phyloP scores from a whole-genome alignment of 1,140 invertebrate genomes.

The Belonocnema kinseyi region DNA sequence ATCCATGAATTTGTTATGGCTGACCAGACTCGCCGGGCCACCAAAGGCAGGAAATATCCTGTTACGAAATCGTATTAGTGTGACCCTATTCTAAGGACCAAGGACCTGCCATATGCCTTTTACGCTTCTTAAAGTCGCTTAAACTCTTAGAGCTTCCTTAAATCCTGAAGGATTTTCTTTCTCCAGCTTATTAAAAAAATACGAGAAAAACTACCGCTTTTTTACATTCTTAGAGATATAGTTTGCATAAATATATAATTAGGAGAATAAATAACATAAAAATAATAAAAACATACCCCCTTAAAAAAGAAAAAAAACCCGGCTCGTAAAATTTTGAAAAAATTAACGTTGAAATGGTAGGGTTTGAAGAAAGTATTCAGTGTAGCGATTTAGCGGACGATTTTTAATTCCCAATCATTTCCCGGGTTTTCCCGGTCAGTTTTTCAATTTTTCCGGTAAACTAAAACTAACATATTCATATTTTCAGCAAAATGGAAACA shows the following conservation, averaged over 20 bases:
- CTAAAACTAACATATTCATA: no score
- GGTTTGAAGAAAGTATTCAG: no score
- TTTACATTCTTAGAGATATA: neutral
- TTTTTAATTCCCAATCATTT: no score
- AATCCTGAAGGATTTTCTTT: constrained; percentile 16
- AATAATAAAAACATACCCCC: neutral
- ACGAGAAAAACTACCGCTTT: no score
- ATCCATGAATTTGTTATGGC: neutral
- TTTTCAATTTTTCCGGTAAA: no score
- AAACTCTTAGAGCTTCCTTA: constrained; percentile 1
- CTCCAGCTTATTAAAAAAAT: constrained; percentile 35
- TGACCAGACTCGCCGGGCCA: constrained; percentile 32
- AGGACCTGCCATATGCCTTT: constrained; percentile 52
- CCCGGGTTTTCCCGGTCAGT: no score
- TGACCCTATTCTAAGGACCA: neutral
- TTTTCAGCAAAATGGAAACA: no score
- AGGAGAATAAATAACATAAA: neutral
- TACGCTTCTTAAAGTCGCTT: neutral
- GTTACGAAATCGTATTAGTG: constrained; percentile 59
- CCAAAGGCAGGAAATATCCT: constrained; percentile 59
- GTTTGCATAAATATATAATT: no score
- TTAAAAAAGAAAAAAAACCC: no score
- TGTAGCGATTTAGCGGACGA: no score
- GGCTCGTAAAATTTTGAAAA: no score
- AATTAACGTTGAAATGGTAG: no score